Percentiles rank a stretch among this genome's conserved stretches.
phyloP scores from a whole-genome alignment of 1,140 invertebrate species.

The Diachasmimorpha longicaudata region DNA sequence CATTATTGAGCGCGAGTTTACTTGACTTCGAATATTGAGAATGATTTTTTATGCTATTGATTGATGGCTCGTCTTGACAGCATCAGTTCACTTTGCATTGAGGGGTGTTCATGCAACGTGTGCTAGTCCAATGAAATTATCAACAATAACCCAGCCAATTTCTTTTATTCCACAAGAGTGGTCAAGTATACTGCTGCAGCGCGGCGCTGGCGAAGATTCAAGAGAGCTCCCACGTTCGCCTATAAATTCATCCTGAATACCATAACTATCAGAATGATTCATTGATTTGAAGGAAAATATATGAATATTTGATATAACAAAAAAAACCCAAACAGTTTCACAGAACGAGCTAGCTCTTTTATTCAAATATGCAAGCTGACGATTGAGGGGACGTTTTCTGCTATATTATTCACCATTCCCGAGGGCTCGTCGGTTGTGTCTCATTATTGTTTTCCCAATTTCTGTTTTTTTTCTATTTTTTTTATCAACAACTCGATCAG shows the following conservation, averaged over 20 bases:
- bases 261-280: not conserved
- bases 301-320: not conserved
- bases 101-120: not conserved
- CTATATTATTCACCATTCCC: slow-evolving; percentile 51
- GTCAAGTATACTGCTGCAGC: slow-evolving; percentile 57
- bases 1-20: slow-evolving; percentile 51
- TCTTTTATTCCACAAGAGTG: slow-evolving; percentile 12
- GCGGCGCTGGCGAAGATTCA: slow-evolving; percentile 48
- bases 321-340: not conserved
- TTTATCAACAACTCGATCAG: not conserved
- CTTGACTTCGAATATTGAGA: slow-evolving; percentile 41
- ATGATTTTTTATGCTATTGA: not conserved
- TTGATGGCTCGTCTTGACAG: not conserved
- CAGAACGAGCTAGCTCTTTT: not conserved
- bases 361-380: slow-evolving; percentile 1
- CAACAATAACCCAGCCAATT: not conserved
- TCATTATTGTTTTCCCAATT: not conserved
- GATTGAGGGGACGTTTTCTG: slow-evolving; percentile 51
- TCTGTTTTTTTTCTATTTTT: not conserved
- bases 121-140: not conserved
- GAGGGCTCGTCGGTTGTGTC: slow-evolving; percentile 41
- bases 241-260: not conserved
- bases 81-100: not conserved
- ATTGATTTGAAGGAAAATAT: not conserved
- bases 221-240: slow-evolving; percentile 7